Conservation (phyloP, 2,113 vertebrate species). For the Canis aureus region DNA sequence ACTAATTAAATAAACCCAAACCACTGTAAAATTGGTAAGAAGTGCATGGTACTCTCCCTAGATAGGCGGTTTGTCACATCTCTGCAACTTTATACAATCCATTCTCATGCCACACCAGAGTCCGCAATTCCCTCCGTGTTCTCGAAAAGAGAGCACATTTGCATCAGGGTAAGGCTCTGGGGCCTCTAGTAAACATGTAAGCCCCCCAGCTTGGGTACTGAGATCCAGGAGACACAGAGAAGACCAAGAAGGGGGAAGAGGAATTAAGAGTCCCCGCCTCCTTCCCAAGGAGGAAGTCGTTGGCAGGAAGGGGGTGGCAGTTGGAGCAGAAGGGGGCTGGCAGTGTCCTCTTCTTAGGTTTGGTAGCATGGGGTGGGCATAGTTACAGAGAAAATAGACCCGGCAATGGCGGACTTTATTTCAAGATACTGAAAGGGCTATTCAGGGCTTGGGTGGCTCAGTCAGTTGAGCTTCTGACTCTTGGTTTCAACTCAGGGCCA, state of each 20-base stretch:
- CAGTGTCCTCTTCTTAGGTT: neutral
- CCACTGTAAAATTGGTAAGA: neutral
- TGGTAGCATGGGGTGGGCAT: neutral
- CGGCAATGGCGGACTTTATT: accelerated
- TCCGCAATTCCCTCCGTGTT: neutral
- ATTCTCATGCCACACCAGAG: neutral
- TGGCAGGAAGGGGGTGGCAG: too few relatives aligned
- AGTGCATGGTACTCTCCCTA: neutral
- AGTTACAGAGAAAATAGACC: too few relatives aligned
- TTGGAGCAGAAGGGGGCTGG: too few relatives aligned
- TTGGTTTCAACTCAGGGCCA: neutral
- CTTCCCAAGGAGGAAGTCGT: neutral
- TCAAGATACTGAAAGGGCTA: neutral
- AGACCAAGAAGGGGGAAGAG: neutral
- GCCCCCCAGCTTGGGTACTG: neutral
- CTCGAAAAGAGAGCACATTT: neutral
- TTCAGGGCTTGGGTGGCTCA: neutral
- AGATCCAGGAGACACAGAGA: neutral
- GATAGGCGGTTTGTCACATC: neutral
- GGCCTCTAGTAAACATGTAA: neutral
- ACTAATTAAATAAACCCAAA: neutral
- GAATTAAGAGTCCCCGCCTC: accelerated
- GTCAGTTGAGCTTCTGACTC: neutral
- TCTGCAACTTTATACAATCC: neutral
- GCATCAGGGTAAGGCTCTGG: neutral